Percentiles rank a stretch among this genome's conserved stretches.
Conservation (phyloP, 2,113 vertebrate species). For the Tragelaphus imberbis region DNA sequence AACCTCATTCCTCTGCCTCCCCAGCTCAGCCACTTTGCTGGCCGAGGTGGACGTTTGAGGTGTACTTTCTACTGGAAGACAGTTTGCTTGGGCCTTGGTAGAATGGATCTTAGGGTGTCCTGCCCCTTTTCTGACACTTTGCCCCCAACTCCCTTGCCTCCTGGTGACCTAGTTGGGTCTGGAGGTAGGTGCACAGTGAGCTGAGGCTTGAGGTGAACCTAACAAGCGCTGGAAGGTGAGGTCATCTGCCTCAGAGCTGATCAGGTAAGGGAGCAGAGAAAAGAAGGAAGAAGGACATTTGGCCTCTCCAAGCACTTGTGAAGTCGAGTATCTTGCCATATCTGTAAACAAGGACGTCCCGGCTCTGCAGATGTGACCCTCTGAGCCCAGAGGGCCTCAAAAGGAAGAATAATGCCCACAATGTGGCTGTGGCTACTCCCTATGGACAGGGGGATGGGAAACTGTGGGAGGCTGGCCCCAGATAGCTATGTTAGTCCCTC, state of each 20-base stretch:
- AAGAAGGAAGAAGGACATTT: neutral
- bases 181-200: too few relatives aligned
- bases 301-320: neutral
- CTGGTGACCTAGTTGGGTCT: neutral
- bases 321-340: neutral
- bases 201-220: neutral
- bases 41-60: neutral
- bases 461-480: neutral
- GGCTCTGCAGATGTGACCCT: neutral
- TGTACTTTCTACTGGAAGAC: neutral
- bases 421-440: neutral
- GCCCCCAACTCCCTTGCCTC: neutral
- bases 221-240: rapidly evolving
- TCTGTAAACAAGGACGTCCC: rapidly evolving
- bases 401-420: neutral
- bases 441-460: neutral
- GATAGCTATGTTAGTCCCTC: neutral
- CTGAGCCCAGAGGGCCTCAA: neutral
- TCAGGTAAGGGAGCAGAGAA: neutral
- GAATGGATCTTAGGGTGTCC: neutral
- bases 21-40: neutral
- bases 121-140: neutral
- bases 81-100: neutral
- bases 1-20: neutral
- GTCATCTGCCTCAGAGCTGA: rapidly evolving